Conservation (phyloP, 2,888 invertebrate genomes). For the Ethmia dodecea region DNA sequence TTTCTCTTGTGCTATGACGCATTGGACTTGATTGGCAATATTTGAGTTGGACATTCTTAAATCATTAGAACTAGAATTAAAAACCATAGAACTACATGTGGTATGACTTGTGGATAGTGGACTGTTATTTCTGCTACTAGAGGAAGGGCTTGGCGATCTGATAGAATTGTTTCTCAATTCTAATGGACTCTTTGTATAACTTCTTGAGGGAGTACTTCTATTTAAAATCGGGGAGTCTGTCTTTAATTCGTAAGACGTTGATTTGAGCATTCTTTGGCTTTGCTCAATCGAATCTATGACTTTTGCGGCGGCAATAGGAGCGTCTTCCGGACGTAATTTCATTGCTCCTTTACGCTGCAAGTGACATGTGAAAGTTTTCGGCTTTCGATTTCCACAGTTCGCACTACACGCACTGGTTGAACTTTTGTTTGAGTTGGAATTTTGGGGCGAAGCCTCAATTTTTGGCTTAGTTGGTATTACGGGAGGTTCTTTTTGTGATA, state of each 20-base stretch:
- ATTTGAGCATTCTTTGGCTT: conserved; percentile 70
- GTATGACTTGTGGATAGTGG: conserved; percentile 72
- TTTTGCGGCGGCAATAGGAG: conserved; percentile 62
- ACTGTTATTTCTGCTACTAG: conserved; percentile 68
- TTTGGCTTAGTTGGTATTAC: conserved; percentile 46
- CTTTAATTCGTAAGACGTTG: conserved; percentile 67
- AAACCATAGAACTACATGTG: conserved; percentile 74
- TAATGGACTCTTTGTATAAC: conserved; percentile 57
- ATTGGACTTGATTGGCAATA: conserved; percentile 68
- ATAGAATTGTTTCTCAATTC: conserved; percentile 61
- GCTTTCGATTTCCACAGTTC: conserved; percentile 57
- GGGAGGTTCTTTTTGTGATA: conserved; percentile 63
- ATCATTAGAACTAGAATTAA: conserved; percentile 71
- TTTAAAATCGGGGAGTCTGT: conserved; percentile 60
- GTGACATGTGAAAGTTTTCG: conserved; percentile 47
- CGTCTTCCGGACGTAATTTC: conserved; percentile 67
- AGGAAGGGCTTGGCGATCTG: conserved; percentile 64
- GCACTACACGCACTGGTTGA: conserved; percentile 60
- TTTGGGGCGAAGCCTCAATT: conserved; percentile 58
- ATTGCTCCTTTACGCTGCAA: conserved; percentile 72
- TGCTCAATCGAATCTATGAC: conserved; percentile 71
- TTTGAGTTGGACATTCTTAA: conserved; percentile 70
- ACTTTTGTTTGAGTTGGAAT: conserved; percentile 57
- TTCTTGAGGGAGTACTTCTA: conserved; percentile 46
- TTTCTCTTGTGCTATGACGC: conserved; percentile 74